Conservation (phyloP, 2,113 vertebrate genomes). For the Mastomys coucha region DNA sequence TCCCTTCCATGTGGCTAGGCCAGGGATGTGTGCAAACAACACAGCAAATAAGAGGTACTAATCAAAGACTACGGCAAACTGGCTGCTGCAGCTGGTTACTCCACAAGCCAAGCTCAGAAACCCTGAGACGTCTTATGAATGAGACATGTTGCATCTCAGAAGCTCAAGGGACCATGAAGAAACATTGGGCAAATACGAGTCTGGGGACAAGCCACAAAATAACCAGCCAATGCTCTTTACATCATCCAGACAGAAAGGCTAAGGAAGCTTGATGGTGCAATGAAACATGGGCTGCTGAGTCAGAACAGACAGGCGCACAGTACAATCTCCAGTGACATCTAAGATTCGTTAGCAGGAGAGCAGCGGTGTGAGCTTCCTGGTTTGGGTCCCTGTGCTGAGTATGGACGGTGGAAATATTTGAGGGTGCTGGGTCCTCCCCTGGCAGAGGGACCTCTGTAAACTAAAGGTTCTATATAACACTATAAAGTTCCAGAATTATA, state of each 20-base stretch:
- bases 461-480: not conserved
- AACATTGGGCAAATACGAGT: not conserved
- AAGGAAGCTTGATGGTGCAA: not conserved
- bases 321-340: not conserved
- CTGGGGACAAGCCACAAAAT: not conserved
- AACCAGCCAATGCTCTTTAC: not conserved
- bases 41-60: constrained; percentile 14
- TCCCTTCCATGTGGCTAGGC: not conserved
- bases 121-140: not conserved
- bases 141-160: not conserved
- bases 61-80: constrained; percentile 19
- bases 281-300: not conserved
- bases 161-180: not conserved
- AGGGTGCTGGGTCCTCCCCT: not conserved
- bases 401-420: not conserved
- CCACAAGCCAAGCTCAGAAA: constrained; percentile 13
- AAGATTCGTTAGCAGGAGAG: not conserved
- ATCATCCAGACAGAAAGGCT: not conserved
- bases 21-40: not conserved
- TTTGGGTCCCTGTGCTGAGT: not conserved
- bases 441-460: not conserved
- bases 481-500: not conserved
- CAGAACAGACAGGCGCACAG: not conserved
- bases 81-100: not conserved
- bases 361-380: not conserved